These are phyloP conservation scores for Ophion obscuratus DNA, from an alignment of 2,888 invertebrate genomes.

Conservation along the genomic window DNA sequence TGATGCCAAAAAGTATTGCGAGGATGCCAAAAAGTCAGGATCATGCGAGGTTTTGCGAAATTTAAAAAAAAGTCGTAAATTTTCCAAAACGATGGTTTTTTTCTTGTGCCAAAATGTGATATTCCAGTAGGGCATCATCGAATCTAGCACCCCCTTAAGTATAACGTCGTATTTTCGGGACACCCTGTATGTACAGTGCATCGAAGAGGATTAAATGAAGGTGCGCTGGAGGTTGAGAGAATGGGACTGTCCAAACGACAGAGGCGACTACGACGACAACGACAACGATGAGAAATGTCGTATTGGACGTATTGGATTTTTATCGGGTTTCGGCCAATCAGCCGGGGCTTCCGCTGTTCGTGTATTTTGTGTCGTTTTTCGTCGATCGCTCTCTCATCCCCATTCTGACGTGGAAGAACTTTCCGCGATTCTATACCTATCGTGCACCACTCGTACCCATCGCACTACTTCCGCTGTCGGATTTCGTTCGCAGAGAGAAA, in stretches of 20 bases:
- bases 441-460: neutral
- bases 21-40: neutral
- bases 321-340: slow-evolving; percentile 77
- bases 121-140: neutral
- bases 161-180: neutral
- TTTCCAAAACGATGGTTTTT: neutral
- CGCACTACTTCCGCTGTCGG: neutral
- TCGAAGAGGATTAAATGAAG: slow-evolving; percentile 11
- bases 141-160: neutral
- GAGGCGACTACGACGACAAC: slow-evolving; percentile 7
- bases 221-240: slow-evolving; percentile 30
- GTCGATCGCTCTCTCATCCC: slow-evolving; percentile 31
- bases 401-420: slow-evolving; percentile 49
- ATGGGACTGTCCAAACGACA: slow-evolving; percentile 16
- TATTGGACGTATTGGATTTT: slow-evolving; percentile 74
- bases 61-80: neutral
- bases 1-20: neutral
- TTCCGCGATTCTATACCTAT: slow-evolving; percentile 23
- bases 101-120: neutral
- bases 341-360: slow-evolving; percentile 62
- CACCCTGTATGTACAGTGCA: neutral
- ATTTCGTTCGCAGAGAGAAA: slow-evolving; percentile 9
- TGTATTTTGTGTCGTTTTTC: slow-evolving; percentile 40
- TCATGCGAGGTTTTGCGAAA: neutral
- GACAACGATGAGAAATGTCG: slow-evolving; percentile 44